phyloP scores from a whole-genome alignment of 2,888 invertebrate genomes.

The Geophilus truncorum region DNA sequence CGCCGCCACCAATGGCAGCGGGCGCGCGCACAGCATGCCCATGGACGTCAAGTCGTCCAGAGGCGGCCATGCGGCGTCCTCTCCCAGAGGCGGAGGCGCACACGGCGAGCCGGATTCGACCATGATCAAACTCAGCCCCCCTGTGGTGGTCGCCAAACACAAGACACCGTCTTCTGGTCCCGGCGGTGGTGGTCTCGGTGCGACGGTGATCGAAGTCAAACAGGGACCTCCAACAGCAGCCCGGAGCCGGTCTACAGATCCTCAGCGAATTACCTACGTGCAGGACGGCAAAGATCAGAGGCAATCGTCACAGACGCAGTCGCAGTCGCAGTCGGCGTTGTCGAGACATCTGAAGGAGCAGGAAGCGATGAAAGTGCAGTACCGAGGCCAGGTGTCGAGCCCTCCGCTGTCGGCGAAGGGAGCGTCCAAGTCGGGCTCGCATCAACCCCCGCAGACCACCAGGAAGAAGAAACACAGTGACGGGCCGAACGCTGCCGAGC shows the following conservation, averaged over 20 bases:
- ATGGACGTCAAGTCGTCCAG: not conserved
- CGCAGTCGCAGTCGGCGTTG: no score
- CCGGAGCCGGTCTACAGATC: not conserved
- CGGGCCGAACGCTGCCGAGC: slow-evolving; percentile 33
- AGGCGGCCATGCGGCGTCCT: not conserved
- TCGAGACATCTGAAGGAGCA: not conserved
- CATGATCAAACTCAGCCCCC: slow-evolving; percentile 16
- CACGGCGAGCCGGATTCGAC: no score
- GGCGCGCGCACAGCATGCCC: not conserved
- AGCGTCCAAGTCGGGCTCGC: not conserved
- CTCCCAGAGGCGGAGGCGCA: not conserved
- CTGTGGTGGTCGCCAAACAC: not conserved
- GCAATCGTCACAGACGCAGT: no score
- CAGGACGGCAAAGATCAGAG: slow-evolving; percentile 34
- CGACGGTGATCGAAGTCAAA: slow-evolving; percentile 5
- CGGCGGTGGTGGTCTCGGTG: not conserved
- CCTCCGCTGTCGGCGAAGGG: not conserved
- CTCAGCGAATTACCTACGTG: slow-evolving; percentile 33
- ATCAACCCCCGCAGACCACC: slow-evolving; percentile 32
- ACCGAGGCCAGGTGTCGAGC: not conserved
- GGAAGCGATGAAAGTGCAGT: not conserved
- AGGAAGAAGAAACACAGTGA: slow-evolving; percentile 32
- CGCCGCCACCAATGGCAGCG: not conserved
- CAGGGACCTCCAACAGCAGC: slow-evolving; percentile 32
- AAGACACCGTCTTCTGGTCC: slow-evolving; percentile 5